A percentile compares a stretch with the other conserved stretches of the same genome.
Conservation (phyloP, 2,113 vertebrate genomes). For the Lanius ludovicianus region DNA sequence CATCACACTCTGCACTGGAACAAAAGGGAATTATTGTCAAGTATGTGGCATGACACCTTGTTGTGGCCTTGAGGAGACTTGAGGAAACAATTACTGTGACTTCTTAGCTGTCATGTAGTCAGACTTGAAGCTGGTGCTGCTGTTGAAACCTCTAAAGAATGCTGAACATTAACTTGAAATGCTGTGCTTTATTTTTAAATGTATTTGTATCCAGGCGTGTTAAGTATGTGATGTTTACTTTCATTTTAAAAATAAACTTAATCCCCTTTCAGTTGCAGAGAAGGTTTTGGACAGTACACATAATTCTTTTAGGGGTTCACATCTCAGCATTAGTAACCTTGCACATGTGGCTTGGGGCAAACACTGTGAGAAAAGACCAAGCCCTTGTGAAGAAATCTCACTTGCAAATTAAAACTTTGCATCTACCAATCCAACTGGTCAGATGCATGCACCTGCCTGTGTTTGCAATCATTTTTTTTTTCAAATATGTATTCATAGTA, state of each 20-base stretch:
- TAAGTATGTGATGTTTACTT: neutral
- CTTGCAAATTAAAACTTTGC: neutral
- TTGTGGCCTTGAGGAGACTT: neutral
- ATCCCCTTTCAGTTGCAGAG: neutral
- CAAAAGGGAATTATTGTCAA: neutral
- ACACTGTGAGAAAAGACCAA: neutral
- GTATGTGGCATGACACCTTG: neutral
- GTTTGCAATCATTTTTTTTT: neutral
- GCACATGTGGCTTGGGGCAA: neutral
- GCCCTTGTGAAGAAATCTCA: neutral
- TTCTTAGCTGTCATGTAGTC: neutral
- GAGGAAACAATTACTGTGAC: neutral
- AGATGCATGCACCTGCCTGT: neutral
- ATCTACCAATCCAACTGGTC: neutral
- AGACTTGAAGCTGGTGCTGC: neutral
- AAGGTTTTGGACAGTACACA: neutral
- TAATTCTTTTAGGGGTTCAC: neutral
- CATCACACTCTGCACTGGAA: neutral
- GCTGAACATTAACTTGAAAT: neutral
- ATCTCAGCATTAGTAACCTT: neutral
- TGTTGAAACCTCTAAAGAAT: neutral
- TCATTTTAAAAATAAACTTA: neutral
- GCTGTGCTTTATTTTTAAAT: neutral
- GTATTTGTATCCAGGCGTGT: neutral
- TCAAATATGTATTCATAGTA: neutral